Evolutionary conservation across 1,140 invertebrate genomes (phyloP).

Genomic region (Drosophila lacertosa): DNA sequence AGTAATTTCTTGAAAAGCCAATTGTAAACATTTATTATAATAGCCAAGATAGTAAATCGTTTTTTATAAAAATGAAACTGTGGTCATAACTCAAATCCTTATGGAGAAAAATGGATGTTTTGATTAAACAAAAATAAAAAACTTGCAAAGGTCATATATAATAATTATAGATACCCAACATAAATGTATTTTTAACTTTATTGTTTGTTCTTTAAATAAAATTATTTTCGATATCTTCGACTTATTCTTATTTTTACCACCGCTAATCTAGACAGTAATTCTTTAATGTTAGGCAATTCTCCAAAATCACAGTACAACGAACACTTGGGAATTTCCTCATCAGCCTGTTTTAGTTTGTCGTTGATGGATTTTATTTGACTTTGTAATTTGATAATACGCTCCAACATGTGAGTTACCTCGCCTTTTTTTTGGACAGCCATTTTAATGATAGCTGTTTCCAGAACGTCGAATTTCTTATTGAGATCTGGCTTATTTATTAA

Average conservation of each 20-base stretch:
- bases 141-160: no score
- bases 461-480: not conserved
- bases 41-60: no score
- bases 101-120: no score
- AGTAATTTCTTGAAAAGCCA: no score
- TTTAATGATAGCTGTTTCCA: slow-evolving; percentile 18
- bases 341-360: not conserved
- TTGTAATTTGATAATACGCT: slow-evolving; percentile 7
- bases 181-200: no score
- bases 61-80: no score
- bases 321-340: slow-evolving; percentile 7
- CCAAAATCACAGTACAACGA: slow-evolving; percentile 15
- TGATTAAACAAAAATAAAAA: no score
- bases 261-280: slow-evolving; percentile 5
- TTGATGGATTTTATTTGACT: slow-evolving; percentile 1
- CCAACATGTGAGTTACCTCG: not conserved
- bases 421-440: not conserved
- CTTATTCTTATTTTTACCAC: not conserved
- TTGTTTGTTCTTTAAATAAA: no score
- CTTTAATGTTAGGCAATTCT: slow-evolving; percentile 1
- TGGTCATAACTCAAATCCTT: no score
- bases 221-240: not conserved
- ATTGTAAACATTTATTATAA: no score
- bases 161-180: no score
- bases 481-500: not conserved